Conservation (phyloP, 1,140 invertebrate species). For the Lordiphosa stackelbergi region DNA sequence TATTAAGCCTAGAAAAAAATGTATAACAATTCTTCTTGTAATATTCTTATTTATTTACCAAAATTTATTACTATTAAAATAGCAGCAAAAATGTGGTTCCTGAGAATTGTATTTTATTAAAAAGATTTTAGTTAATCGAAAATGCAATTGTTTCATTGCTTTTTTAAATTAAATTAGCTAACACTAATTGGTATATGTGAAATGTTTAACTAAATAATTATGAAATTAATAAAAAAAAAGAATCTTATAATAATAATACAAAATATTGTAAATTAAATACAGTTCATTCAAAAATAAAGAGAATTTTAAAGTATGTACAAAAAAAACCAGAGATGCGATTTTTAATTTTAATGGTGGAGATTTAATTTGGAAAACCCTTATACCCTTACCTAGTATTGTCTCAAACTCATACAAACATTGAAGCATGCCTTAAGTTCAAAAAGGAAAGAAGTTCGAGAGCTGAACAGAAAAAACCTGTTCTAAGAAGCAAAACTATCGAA, state of each 20-base stretch:
- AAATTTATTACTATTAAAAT: constrained; percentile 5
- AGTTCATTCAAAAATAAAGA: constrained; percentile 56
- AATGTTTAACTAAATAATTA: constrained; percentile 27
- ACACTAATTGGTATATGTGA: constrained; percentile 50
- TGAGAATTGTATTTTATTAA: constrained; percentile 27
- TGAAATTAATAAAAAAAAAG: constrained; percentile 18
- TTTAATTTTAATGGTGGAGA: too few species aligned
- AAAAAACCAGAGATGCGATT: neutral
- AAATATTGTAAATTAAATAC: constrained; percentile 58
- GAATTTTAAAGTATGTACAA: constrained; percentile 39
- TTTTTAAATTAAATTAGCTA: constrained; percentile 36
- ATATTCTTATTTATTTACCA: constrained; percentile 49
- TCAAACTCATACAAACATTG: too few species aligned
- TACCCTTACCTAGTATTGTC: too few species aligned
- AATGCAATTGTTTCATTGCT: constrained; percentile 22
- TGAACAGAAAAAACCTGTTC: too few species aligned
- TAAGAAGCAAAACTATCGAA: too few species aligned
- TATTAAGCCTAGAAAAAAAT: constrained; percentile 51
- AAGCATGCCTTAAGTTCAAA: too few species aligned
- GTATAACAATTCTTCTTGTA: constrained; percentile 15
- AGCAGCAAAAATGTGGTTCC: constrained; percentile 5
- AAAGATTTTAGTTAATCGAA: neutral
- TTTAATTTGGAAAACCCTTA: too few species aligned
- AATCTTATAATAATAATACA: constrained; percentile 18
- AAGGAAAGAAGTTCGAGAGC: too few species aligned